A percentile compares a stretch with the other conserved stretches of the same genome.
Conservation (phyloP, 2,888 invertebrate species). For the Ichneumoninae sp. region DNA sequence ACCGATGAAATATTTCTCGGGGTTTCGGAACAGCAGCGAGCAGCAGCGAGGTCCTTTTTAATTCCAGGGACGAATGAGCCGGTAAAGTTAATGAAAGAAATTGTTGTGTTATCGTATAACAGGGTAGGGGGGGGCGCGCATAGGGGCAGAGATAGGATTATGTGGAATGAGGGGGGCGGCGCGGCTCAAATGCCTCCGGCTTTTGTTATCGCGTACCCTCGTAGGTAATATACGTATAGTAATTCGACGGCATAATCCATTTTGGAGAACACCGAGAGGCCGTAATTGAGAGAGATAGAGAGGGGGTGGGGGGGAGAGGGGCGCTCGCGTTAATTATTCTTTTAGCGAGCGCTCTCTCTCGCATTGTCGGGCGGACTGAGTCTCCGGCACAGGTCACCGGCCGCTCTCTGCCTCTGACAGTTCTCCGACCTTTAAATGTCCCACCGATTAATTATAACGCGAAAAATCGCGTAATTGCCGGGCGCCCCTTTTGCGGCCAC, state of each 20-base stretch:
- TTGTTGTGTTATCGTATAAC: slow-evolving; percentile 46
- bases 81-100: slow-evolving; percentile 52
- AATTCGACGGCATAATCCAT: slow-evolving; percentile 65
- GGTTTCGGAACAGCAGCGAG: slow-evolving; percentile 2
- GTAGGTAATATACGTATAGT: slow-evolving; percentile 41
- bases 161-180: slow-evolving; percentile 9
- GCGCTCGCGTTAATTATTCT: slow-evolving; percentile 63
- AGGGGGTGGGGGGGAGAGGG: slow-evolving; percentile 28
- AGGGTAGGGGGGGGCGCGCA: slow-evolving; percentile 4
- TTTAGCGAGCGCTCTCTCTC: slow-evolving; percentile 57
- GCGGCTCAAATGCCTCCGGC: slow-evolving; percentile 36
- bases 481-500: slow-evolving; percentile 51
- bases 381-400: slow-evolving; percentile 47
- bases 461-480: slow-evolving; percentile 57
- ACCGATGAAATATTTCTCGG: slow-evolving; percentile 24
- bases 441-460: slow-evolving; percentile 61
- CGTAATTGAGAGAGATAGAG: slow-evolving; percentile 52
- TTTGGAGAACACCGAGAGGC: slow-evolving; percentile 54
- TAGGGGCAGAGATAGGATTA: slow-evolving; percentile 8
- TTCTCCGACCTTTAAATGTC: slow-evolving; percentile 59
- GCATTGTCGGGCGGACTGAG: slow-evolving; percentile 56
- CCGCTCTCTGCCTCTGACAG: slow-evolving; percentile 60
- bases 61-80: slow-evolving; percentile 35
- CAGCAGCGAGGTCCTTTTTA: slow-evolving; percentile 4
- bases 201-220: slow-evolving; percentile 53